Base-by-base conservation (phyloP, 1,140 invertebrate species). In the Apis laboriosa region DNA sequence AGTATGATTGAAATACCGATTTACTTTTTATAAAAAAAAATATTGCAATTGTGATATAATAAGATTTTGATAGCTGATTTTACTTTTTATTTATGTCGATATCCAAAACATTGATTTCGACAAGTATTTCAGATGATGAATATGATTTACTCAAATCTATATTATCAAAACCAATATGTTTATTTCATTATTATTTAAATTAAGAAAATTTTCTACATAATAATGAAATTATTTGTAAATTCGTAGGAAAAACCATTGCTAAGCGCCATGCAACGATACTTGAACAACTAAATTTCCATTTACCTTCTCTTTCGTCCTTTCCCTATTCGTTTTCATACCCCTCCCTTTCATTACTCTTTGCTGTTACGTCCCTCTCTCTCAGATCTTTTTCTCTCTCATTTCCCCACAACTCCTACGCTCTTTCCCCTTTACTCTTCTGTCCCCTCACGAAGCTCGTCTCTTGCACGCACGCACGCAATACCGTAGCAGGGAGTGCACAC, bases 201-300 rank as follows among this genome's bases (percentile, higher is more conserved):
- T 64, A 7, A 8, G 9, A 63, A 7, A 24, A 21, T 17, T 9
- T 43, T 21, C 19, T 9, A 43, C 11, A 1, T 4, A 21, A 49
- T 2, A 12, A 28, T n/a, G 19, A 63, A 80, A 55, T 73, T 56
- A 53, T 55, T 80, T 2, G 60, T n/a, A 49, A 67, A 55, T 21
- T 55, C 19, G 9, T 13, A 9, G 19, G 11, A 56, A 28, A 34
- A 12, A 70, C 80, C 73, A 81, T 81, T 73, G 80, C 73, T 81
- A 24, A 77, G 73, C 79, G 81, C 76, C 86, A 87, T 86, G 77
- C 80, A 87, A 76, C 85, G 77, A 82, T 83, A 85, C 85, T 83
- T 74, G 80, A 87, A 75, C 87, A 61, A 77, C 83, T 80, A 77
- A 84, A 78, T 77, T 79, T 81, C 79, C 80, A 80, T 83, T 77